phyloP scores from a whole-genome alignment of 2,113 vertebrate genomes.

The Cichladusa arquata region DNA sequence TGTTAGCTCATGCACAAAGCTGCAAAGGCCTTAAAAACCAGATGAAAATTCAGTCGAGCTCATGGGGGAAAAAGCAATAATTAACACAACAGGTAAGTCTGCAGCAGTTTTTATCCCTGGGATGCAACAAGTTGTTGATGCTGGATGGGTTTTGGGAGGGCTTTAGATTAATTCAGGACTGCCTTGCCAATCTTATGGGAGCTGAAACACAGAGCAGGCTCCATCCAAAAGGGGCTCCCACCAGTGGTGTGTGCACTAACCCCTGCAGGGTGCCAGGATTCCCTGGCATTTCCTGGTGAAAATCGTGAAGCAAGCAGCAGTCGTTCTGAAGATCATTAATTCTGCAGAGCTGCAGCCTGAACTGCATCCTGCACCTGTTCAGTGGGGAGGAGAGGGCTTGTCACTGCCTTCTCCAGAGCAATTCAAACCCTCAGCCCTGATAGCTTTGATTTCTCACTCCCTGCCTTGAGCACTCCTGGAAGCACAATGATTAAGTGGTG shows the following conservation, averaged over 20 bases:
- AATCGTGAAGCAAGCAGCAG: not conserved
- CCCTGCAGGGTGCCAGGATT: not conserved
- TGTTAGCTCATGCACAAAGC: not conserved
- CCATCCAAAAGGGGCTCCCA: not conserved
- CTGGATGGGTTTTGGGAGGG: not conserved
- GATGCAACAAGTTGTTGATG: not conserved
- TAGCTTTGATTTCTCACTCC: not conserved
- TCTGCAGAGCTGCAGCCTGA: not conserved
- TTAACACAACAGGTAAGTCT: not conserved
- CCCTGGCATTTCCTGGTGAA: not conserved
- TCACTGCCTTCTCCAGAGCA: not conserved
- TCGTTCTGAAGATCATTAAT: not conserved
- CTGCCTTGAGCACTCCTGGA: not conserved
- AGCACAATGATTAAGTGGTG: conserved; percentile 15
- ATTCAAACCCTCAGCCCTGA: not conserved
- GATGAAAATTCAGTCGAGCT: not conserved
- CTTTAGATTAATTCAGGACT: not conserved
- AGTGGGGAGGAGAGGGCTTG: not conserved
- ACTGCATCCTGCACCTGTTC: not conserved
- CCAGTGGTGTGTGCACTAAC: not conserved
- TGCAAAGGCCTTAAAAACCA: not conserved
- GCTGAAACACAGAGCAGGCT: not conserved
- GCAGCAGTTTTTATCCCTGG: not conserved
- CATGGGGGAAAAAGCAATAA: not conserved
- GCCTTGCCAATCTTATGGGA: not conserved